These are phyloP conservation scores for Cerastis leucographa DNA, from an alignment of 2,888 invertebrate species.

Conservation along the genomic window DNA sequence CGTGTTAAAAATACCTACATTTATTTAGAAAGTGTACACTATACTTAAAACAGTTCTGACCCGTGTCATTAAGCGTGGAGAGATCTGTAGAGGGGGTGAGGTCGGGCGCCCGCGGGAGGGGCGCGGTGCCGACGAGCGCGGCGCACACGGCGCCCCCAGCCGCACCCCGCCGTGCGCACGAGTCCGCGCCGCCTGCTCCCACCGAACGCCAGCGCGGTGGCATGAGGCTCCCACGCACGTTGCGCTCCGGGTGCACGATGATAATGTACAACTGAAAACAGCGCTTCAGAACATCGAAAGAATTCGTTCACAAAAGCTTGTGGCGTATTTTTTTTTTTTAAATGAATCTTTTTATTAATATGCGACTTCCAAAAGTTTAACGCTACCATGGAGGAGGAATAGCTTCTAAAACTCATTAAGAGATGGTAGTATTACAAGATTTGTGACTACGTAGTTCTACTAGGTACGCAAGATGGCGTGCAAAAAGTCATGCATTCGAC, in stretches of 20 bases:
- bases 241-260: conserved; percentile 83
- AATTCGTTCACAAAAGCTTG: no score
- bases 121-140: conserved; percentile 74
- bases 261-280: conserved; percentile 82
- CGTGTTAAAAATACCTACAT: no score
- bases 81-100: conserved; percentile 82
- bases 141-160: conserved; percentile 81
- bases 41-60: conserved; percentile 45
- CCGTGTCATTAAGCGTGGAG: conserved; percentile 79
- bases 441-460: no score
- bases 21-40: not conserved
- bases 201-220: conserved; percentile 77
- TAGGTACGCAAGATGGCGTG: no score
- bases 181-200: conserved; percentile 62
- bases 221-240: conserved; percentile 83
- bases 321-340: no score
- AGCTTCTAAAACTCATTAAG: no score
- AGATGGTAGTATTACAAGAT: no score
- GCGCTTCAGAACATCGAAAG: conserved; percentile 68
- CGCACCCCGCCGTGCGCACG: conserved; percentile 64
- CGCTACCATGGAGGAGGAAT: no score
- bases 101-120: conserved; percentile 73
- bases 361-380: no score
- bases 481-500: no score
- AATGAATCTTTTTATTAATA: no score